Evolutionary conservation across 2,888 invertebrate species (phyloP), one percentile per base, ranked within the genome.

Genomic region (Augiades crinisus): DNA sequence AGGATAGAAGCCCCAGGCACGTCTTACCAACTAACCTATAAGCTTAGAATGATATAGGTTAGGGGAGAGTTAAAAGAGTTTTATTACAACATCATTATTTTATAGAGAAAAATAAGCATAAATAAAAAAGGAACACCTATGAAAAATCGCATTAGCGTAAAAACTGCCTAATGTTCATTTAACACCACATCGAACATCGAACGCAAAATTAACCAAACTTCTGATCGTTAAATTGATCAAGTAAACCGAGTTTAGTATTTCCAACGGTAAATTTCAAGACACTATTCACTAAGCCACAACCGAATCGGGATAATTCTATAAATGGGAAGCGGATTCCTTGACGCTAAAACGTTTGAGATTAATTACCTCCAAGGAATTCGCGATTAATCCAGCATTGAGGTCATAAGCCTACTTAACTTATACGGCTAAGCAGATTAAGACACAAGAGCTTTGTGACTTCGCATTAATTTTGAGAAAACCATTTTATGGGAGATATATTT

Each of bases 291-390:
- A 47, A 47, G 21, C 47, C 37, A 38, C 38, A 19, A 17, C 12
- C 5, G 37, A 19, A 30, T 47, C 27, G 27, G 47, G 30, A 38
- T 47, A 37, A 47, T 47, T 38, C 47, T 14, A 30, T 38, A 31
- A 44, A 33, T 22, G 47, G 47, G 27, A 38, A 43, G 10, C 36
- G 46, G 57, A 58, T 57, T 58, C 37, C 52, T 44, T 50, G 41
- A 50, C 56, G 59, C 59, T 55, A 58, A 61, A 61, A 55, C 58
- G 57, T 56, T 60, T 47, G 57, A 53, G 59, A 61, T 62, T 62
- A 60, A 64, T 61, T 54, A 49, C 54, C 53, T 56, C 13, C 30
- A 53, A 57, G 57, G 54, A 62, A 57, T 59, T 56, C 43, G 45
- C 43, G 60, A 64, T 61, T 62, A 57, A 60, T 64, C 55, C 31